These are phyloP conservation scores for Lasioglossum baleicum DNA, from an alignment of 1,140 invertebrate genomes.

Conservation along the genomic window DNA sequence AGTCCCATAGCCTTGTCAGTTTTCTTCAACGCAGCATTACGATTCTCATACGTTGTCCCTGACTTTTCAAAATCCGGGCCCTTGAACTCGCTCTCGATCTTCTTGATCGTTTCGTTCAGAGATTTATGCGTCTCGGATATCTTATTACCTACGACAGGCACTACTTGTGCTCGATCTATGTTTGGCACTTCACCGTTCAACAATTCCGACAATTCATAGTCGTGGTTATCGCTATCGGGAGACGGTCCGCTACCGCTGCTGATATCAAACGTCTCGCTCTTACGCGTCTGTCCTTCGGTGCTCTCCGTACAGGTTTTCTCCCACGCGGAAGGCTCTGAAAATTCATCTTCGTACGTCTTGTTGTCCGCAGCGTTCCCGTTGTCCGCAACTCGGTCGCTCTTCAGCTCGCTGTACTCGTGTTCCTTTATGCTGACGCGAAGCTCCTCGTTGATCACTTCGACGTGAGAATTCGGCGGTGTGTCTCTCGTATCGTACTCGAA, in stretches of 20 bases:
- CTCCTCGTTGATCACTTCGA: conserved; percentile 70
- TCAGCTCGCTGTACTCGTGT: conserved; percentile 66
- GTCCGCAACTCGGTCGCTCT: conserved; percentile 26
- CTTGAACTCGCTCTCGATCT: conserved; percentile 73
- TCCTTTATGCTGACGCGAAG: conserved; percentile 56
- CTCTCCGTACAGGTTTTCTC: conserved; percentile 74
- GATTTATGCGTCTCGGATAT: conserved; percentile 74
- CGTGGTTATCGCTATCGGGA: conserved; percentile 70
- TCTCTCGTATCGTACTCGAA: conserved; percentile 73
- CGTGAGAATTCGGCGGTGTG: conserved; percentile 77
- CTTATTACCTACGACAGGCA: conserved; percentile 59
- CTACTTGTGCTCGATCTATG: conserved; percentile 53
- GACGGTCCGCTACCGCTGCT: conserved; percentile 74
- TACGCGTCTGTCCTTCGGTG: conserved; percentile 70
- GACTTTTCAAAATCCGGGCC: conserved; percentile 61
- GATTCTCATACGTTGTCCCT: conserved; percentile 32
- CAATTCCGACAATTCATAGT: conserved; percentile 69
- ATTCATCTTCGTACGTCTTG: conserved; percentile 65
- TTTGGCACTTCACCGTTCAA: conserved; percentile 60
- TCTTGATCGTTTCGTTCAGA: conserved; percentile 74
- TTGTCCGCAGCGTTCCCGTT: conserved; percentile 44
- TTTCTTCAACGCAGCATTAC: conserved; percentile 23
- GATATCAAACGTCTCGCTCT: conserved; percentile 77
- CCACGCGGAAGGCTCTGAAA: conserved; percentile 71
- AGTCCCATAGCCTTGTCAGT: conserved; percentile 1